Percentiles rank a stretch among this genome's conserved stretches.
phyloP scores from a whole-genome alignment of 2,113 vertebrate species.

The Seriola rivoliana region DNA sequence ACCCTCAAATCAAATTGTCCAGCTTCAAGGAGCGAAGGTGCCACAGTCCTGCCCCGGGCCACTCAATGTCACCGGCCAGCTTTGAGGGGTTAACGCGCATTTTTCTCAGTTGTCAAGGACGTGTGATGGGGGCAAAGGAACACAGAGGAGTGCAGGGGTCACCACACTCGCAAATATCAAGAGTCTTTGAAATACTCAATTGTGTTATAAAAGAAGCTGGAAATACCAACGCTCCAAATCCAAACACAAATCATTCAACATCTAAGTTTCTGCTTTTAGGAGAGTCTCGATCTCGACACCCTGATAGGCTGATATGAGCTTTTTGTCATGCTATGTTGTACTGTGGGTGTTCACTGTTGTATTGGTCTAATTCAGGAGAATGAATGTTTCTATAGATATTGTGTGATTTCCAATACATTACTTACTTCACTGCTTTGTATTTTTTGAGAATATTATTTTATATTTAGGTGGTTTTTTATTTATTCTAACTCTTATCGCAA shows the following conservation, averaged over 20 bases:
- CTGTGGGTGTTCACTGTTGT: neutral
- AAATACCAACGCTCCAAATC: slow-evolving; percentile 19
- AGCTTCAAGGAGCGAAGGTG: slow-evolving; percentile 66
- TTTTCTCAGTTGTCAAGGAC: slow-evolving; percentile 72
- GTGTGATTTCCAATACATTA: too few relatives aligned
- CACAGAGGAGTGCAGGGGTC: slow-evolving; percentile 62
- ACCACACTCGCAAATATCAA: slow-evolving; percentile 50
- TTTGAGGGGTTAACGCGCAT: slow-evolving; percentile 75
- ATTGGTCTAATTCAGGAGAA: neutral
- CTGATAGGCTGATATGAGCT: neutral
- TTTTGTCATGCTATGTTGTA: neutral
- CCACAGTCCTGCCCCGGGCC: slow-evolving; percentile 67
- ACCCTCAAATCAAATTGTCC: slow-evolving; percentile 74
- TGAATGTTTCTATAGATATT: neutral
- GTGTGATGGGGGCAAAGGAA: slow-evolving; percentile 66
- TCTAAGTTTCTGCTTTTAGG: neutral
- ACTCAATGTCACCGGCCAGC: slow-evolving; percentile 67
- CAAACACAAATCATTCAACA: neutral
- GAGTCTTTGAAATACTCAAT: slow-evolving; percentile 54
- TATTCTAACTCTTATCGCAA: neutral
- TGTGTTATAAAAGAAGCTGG: slow-evolving; percentile 20
- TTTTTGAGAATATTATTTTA: neutral
- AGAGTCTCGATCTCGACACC: neutral
- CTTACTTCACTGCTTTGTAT: neutral
- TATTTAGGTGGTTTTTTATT: neutral